Conservation (phyloP, 2,888 invertebrate genomes). For the Epicampocera succincta region DNA sequence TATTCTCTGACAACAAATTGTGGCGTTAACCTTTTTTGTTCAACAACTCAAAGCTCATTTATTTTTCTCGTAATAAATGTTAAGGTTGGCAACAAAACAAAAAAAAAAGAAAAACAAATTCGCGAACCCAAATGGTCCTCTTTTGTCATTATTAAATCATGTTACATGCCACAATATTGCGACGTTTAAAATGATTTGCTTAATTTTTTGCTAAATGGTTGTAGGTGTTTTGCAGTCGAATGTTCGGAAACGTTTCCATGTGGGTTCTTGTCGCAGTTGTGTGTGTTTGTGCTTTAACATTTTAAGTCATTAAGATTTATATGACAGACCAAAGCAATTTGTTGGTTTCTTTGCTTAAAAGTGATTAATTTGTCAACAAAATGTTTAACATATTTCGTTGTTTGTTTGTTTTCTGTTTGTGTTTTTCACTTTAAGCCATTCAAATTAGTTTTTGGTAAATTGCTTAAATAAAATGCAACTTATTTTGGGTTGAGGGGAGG, state of each 20-base stretch:
- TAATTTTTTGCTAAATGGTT: slow-evolving; percentile 10
- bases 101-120: slow-evolving; percentile 32
- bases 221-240: slow-evolving; percentile 45
- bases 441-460: slow-evolving; percentile 55
- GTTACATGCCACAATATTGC: slow-evolving; percentile 53
- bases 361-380: slow-evolving; percentile 68
- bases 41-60: neutral
- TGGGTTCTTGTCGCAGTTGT: slow-evolving; percentile 38
- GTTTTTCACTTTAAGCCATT: slow-evolving; percentile 12
- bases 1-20: slow-evolving; percentile 41
- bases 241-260: slow-evolving; percentile 26
- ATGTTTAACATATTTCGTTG: slow-evolving; percentile 41
- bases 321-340: slow-evolving; percentile 64
- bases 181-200: slow-evolving; percentile 58
- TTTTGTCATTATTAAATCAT: slow-evolving; percentile 68
- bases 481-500: slow-evolving; percentile 9
- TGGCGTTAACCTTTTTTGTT: slow-evolving; percentile 56
- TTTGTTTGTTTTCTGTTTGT: neutral
- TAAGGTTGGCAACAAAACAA: slow-evolving; percentile 21
- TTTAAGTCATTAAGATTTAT: slow-evolving; percentile 67
- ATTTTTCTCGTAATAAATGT: slow-evolving; percentile 16
- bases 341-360: slow-evolving; percentile 58
- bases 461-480: slow-evolving; percentile 49
- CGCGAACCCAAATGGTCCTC: slow-evolving; percentile 59
- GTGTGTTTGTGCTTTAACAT: neutral